Base-by-base conservation (phyloP, 1,140 invertebrate genomes). In the Lepidurus apus region DNA sequence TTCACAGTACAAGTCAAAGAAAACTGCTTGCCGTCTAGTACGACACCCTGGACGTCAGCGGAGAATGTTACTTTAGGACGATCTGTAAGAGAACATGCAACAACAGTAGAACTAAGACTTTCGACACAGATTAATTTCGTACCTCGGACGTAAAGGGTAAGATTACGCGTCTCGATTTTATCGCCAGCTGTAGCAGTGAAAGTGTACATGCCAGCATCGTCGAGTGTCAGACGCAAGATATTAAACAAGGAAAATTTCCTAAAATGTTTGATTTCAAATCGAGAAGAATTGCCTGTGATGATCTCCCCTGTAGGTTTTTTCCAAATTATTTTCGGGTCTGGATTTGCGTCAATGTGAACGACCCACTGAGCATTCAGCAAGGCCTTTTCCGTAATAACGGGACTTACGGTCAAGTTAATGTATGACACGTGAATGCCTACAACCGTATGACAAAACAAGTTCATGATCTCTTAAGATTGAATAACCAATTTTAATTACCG, bases 181-280 rank as follows among this genome's bases (percentile, higher is more conserved):
- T 47, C 47, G 43, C 17, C 53, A 10, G 21, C 53, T 7, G 3
- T 24, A 0, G 53, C 44, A 13, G 76, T 77, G 7, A 77, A 42
- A 10, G 53, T 53, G 34, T 79, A 79, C 11, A 74, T 26, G 6
- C 78, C 78, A 26, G 53, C 73, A 79, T 79, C 78, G 17, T 43
- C 42, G 6, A 79, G 74, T 43, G 24, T 43, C 42, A 79, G n/a
- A 9, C 26, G 42, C 13, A n/a, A 45, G 13, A 79, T 79, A 8
- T 74, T 74, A 0, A 79, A 44, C 1, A 78, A 34, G 5, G 53
- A 43, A 24, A 10, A 75, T 44, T 43, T 79, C n/a, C 42, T 13
- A 74, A 44, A 43, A 24, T 43, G 7, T 47, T 43, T 74, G 43
- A 79, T 24, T 44, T 21, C n/a, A 44, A 74, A 79, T n/a, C 47